A percentile compares a stretch with the other conserved stretches of the same genome.
These are phyloP conservation scores for Pyralis farinalis DNA, from an alignment of 2,888 invertebrate species.

Conservation along the genomic window DNA sequence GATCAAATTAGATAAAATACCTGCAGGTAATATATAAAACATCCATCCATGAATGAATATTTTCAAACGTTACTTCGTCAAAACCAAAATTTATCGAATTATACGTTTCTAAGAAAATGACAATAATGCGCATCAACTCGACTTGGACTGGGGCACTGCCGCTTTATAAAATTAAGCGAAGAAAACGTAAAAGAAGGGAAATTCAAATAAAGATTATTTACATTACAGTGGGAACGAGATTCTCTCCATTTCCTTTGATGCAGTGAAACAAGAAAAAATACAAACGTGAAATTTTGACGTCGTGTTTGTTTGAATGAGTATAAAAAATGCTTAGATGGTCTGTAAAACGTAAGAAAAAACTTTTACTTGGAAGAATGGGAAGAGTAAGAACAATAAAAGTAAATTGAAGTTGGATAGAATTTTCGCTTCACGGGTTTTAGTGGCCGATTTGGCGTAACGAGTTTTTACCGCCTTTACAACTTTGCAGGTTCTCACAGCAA, in stretches of 20 bases:
- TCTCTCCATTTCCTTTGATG: slow-evolving; percentile 46
- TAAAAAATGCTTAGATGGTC: slow-evolving; percentile 63
- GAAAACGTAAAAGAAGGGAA: slow-evolving; percentile 29
- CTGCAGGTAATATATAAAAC: too few relatives aligned
- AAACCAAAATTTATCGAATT: too few relatives aligned
- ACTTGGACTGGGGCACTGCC: slow-evolving; percentile 11
- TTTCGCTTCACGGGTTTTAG: slow-evolving; percentile 78
- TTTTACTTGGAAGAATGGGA: slow-evolving; percentile 58
- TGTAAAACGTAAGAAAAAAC: slow-evolving; percentile 54
- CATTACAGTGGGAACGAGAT: slow-evolving; percentile 34
- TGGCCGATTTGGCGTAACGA: slow-evolving; percentile 77
- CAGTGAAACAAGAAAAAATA: slow-evolving; percentile 40
- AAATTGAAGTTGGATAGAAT: slow-evolving; percentile 79
- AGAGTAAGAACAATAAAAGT: slow-evolving; percentile 76
- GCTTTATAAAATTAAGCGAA: slow-evolving; percentile 21
- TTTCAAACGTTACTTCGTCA: too few relatives aligned
- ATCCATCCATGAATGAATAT: too few relatives aligned
- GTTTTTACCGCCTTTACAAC: slow-evolving; percentile 76
- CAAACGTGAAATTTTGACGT: slow-evolving; percentile 54
- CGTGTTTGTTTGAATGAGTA: slow-evolving; percentile 51
- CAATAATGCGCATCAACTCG: slow-evolving; percentile 6
- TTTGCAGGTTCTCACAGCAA: slow-evolving; percentile 56
- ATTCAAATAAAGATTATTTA: slow-evolving; percentile 50
- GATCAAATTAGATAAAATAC: too few relatives aligned
- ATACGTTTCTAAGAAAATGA: not conserved